phyloP scores from a whole-genome alignment of 2,113 vertebrate genomes.

The Ornithorhynchus anatinus region DNA sequence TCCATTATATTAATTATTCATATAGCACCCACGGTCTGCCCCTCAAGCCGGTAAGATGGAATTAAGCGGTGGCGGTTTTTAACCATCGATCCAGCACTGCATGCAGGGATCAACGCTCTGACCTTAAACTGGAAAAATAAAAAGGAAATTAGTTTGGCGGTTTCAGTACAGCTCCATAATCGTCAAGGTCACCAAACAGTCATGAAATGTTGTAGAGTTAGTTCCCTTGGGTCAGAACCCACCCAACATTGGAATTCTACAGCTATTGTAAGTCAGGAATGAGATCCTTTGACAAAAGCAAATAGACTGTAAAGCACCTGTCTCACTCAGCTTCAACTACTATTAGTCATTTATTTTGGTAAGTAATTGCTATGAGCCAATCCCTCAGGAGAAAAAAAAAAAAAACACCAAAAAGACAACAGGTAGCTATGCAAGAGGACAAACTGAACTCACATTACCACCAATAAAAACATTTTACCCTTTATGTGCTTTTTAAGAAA shows the following conservation, averaged over 20 bases:
- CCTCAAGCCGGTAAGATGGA: not conserved
- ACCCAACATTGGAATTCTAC: not conserved
- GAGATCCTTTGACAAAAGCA: not conserved
- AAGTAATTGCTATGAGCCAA: not conserved
- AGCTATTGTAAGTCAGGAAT: not conserved
- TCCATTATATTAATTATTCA: not conserved
- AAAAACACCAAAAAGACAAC: too few species aligned
- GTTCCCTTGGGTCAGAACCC: not conserved
- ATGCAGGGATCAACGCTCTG: not conserved
- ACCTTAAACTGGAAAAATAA: not conserved
- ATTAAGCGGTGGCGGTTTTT: not conserved
- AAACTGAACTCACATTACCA: too few species aligned
- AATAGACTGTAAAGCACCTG: not conserved
- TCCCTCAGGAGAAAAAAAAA: not conserved
- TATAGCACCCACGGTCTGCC: not conserved
- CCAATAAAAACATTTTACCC: too few species aligned
- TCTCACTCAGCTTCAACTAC: not conserved
- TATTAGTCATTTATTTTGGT: not conserved
- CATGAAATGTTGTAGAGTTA: not conserved
- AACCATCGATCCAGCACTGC: not conserved
- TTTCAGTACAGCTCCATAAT: too few species aligned
- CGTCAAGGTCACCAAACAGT: not conserved
- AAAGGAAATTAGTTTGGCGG: not conserved
- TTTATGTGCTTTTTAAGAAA: too few species aligned
- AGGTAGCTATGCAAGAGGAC: too few species aligned